Evolutionary conservation across 2,888 invertebrate genomes (phyloP), one percentile per base, ranked within the genome.

Genomic region (Elmis aenea): DNA sequence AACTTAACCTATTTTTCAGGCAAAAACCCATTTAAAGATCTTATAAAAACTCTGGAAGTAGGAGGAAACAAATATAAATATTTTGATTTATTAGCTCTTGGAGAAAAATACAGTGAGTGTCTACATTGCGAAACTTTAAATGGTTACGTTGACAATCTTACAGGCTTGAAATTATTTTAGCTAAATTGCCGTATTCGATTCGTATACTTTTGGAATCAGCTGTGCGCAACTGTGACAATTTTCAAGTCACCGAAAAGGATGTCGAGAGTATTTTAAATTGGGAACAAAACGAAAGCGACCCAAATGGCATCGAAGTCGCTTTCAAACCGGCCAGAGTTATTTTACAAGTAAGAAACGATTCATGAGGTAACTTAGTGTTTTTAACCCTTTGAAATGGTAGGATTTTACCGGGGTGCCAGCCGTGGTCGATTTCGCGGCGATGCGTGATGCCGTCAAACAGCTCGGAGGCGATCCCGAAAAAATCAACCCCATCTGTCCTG

Each of bases 341-440:
- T 46, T 72, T 99, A 12, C 96, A 96, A 77, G 94, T 93, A 59
- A 48, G 27, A 13, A 14, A 13, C 13, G 4, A 20, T 8, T 21
- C 14, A 22, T 39, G 22, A 36, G 33, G 18, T 34, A 12, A 15
- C 14, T 34, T 33, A 4, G 9, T n/a, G n/a, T n/a, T 10, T 10
- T 3, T 14, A 20, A 11, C 18, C 18, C n/a, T n/a, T 18, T 8
- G 8, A 18, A 6, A 18, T 18, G 5, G 2, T 62, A 91, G 87
- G 91, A 92, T 64, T 80, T 91, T 48, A 99, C 96, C 8, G 97
- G 97, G 2, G 96, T 99, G 0, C 97, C 97, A 1, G 96, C 95
- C 0, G 93, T 99, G 13, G 97, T 99, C 1, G 97, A 99, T 69
- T 93, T 99, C 71, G 97, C 97, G 8, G 94, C 95, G 1, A 97